Evolutionary conservation across 2,113 vertebrate species (phyloP), one percentile per base, ranked within the genome.

Genomic region (Brachyhypopomus gauderio): DNA sequence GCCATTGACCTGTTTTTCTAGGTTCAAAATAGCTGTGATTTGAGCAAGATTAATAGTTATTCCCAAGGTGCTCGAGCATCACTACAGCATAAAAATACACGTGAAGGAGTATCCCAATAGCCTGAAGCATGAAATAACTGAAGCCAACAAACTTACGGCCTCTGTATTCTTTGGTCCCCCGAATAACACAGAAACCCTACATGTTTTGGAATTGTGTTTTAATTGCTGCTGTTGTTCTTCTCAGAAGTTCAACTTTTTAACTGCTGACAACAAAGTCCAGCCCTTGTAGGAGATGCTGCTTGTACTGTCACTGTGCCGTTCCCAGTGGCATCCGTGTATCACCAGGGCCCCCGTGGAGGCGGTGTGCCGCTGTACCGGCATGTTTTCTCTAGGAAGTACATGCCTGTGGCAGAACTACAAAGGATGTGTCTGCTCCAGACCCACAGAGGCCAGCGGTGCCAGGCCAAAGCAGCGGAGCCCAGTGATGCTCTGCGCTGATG

Each of bases 1-100:
- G 87, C 89, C 85, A 72, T 88, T 92, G 92, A 92, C 92, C 91
- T 88, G 91, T 82, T 93, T 93, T 90, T 90, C 67, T 82, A 86
- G 85, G 80, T 90, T 93, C 90, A 92, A 92, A 93, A 93, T 93
- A 93, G 91, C 91, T 91, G 89, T 90, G 88, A 91, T 91, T 88
- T 88, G 90, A 93, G 82, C 87, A 92, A 91, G 92, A 93, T 93
- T 83, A 91, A 93, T 93, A 88, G 87, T 79, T 38, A 90, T 81
- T 85, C 59, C 73, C 78, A 81, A 79, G 84, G 56, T 78, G 73
- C 64, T 83, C 48, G 87, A 80, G 80, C 67, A 85, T 82, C 81
- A 79, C 72, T 81, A 86, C 87, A 84, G 73, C 89, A 86, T 88
- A 79, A 87, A 83, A 76, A 78, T 81, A 78, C 77, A 72, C 82